Conservation (phyloP, 2,113 vertebrate genomes). For the Psittacara wagleri region DNA sequence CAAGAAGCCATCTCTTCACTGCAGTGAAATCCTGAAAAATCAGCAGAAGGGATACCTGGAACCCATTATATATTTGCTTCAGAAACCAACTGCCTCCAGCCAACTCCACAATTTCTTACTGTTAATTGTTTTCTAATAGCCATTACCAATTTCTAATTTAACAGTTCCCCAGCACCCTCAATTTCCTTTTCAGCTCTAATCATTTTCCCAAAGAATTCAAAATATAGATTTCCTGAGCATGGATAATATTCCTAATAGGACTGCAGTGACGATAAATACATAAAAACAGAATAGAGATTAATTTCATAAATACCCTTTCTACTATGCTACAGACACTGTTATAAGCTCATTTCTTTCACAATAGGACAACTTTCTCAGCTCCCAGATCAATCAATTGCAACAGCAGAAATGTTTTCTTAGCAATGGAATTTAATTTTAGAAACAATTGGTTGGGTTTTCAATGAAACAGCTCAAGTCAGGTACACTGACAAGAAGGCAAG, state of each 20-base stretch:
- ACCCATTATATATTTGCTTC: not conserved
- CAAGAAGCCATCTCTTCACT: not conserved
- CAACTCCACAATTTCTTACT: not conserved
- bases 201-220: not conserved
- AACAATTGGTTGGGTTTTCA: not conserved
- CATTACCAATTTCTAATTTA: conserved; percentile 37
- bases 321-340: not conserved
- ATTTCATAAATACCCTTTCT: not conserved
- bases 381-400: not conserved
- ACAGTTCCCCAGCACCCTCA: not conserved
- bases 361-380: not conserved
- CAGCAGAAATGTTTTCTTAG: not conserved
- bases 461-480: not conserved
- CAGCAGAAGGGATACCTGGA: not conserved
- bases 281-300: not conserved
- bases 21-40: not conserved
- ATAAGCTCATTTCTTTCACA: not conserved
- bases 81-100: not conserved
- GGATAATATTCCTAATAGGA: conserved; percentile 1
- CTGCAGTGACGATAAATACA: not conserved
- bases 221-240: not conserved
- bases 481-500: not conserved
- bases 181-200: not conserved
- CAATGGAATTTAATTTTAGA: not conserved
- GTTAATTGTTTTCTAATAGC: conserved; percentile 18